Evolutionary conservation across 2,797 vertebrate species (phyloP).

Genomic region (Lithobates pipiens): DNA sequence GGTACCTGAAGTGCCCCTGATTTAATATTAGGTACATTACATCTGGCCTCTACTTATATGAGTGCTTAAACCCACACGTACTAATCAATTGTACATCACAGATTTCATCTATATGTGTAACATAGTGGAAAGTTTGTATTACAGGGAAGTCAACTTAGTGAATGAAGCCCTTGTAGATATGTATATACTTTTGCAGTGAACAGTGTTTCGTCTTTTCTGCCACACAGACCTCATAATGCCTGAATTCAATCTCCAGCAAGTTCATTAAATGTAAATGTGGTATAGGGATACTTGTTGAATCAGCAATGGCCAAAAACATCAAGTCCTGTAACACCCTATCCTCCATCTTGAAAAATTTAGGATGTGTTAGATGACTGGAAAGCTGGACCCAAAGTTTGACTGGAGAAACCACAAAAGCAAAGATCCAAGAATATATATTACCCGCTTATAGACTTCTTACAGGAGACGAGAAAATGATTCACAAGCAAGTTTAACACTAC

Average conservation of each 20-base stretch:
- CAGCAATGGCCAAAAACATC: conserved; percentile 49
- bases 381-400: conserved; percentile 34
- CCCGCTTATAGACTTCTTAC: conserved; percentile 16
- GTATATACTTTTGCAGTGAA: conserved; percentile 39
- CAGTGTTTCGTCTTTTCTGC: conserved; percentile 35
- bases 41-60: neutral
- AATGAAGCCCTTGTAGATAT: conserved; percentile 48
- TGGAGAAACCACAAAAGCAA: conserved; percentile 50
- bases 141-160: conserved; percentile 23
- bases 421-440: conserved; percentile 28
- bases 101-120: conserved; percentile 25
- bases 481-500: conserved; percentile 1
- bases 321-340: conserved; percentile 45
- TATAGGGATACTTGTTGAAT: conserved; percentile 38
- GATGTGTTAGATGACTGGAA: conserved; percentile 49
- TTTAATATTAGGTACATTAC: neutral
- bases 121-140: conserved; percentile 30
- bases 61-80: conserved; percentile 14
- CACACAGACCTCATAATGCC: conserved; percentile 44
- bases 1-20: neutral
- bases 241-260: conserved; percentile 35
- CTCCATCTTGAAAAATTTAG: conserved; percentile 53
- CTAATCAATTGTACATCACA: conserved; percentile 16
- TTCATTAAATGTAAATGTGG: conserved; percentile 51
- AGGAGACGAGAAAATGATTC: conserved; percentile 19